A percentile compares a stretch with the other conserved stretches of the same genome.
Evolutionary conservation across 1,140 invertebrate genomes (phyloP).

Genomic region (Philopotamus ludificatus): DNA sequence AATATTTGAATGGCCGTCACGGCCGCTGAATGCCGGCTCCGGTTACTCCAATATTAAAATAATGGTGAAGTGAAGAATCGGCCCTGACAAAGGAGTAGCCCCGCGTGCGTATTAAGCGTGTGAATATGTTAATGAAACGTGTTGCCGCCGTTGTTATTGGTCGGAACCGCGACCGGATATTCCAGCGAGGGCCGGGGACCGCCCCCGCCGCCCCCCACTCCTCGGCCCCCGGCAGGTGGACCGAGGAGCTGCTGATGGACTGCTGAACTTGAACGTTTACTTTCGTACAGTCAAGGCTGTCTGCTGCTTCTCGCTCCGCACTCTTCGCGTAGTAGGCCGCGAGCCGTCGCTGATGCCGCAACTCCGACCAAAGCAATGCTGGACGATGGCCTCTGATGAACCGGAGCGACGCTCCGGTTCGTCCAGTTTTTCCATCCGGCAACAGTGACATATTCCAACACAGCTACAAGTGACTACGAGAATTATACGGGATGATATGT

Average conservation of each 20-base stretch:
- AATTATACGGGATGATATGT: too few species aligned
- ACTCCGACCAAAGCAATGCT: background rate
- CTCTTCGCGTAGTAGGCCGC: too few species aligned
- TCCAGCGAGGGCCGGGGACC: constrained; percentile 30
- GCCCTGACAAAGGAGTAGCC: background rate
- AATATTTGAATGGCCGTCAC: constrained; percentile 11
- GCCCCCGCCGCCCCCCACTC: constrained; percentile 20
- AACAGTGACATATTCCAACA: too few species aligned
- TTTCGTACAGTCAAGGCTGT: too few species aligned
- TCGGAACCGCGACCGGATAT: constrained; percentile 34
- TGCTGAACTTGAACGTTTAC: too few species aligned
- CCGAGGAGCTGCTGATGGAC: background rate
- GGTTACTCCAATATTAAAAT: constrained; percentile 18
- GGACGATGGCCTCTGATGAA: too few species aligned
- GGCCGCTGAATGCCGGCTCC: background rate
- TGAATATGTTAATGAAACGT: constrained; percentile 39
- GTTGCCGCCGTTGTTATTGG: constrained; percentile 29
- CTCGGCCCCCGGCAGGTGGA: background rate
- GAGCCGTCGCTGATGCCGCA: background rate
- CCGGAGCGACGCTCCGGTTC: too few species aligned
- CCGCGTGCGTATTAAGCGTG: constrained; percentile 31
- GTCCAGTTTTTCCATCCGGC: too few species aligned
- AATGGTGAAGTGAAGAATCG: constrained; percentile 9
- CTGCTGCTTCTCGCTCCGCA: too few species aligned
- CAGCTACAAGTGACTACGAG: too few species aligned